Conservation (phyloP, 2,113 vertebrate genomes). For the Ameiurus melas region DNA sequence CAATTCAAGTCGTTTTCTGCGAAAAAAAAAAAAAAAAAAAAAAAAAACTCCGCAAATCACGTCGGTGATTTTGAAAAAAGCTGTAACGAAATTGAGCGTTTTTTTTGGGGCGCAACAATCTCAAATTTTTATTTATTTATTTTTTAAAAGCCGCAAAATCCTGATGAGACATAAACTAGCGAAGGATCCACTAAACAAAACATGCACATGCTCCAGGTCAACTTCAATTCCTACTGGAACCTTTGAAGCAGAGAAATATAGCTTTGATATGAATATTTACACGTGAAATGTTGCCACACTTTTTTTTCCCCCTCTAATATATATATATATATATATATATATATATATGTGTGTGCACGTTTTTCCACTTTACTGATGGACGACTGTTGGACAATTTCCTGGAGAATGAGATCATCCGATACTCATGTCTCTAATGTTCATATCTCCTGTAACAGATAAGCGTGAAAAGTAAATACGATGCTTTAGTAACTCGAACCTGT, state of each 20-base stretch:
- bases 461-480: background rate
- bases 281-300: no score
- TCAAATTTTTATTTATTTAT: no score
- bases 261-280: background rate
- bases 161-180: background rate
- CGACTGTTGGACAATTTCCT: background rate
- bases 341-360: background rate
- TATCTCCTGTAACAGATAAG: background rate
- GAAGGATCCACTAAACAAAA: background rate
- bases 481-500: slow-evolving; percentile 69
- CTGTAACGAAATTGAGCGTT: no score
- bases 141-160: no score
- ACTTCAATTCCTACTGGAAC: no score
- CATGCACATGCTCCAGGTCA: background rate
- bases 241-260: background rate
- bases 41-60: no score
- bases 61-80: no score
- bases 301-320: no score
- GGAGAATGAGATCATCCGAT: background rate
- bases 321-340: no score
- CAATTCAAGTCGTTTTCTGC: no score
- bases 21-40: no score
- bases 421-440: background rate
- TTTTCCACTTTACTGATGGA: background rate
- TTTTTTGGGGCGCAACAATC: no score